These are phyloP conservation scores for Dermatophagoides farinae DNA, from an alignment of 1,140 invertebrate species.

Conservation along the genomic window DNA sequence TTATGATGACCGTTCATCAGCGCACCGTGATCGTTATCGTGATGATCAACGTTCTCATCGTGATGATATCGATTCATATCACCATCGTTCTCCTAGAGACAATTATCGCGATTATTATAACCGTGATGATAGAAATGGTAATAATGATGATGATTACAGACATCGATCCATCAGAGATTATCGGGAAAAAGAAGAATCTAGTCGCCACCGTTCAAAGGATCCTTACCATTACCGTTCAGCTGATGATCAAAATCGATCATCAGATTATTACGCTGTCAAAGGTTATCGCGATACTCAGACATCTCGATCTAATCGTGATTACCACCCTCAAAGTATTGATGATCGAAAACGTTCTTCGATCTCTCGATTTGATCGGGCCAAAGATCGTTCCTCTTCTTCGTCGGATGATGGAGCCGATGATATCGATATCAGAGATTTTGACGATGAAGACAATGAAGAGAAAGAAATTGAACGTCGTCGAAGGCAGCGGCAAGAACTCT, in stretches of 20 bases:
- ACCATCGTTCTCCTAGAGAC: neutral
- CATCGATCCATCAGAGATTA: no score
- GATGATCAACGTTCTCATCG: neutral
- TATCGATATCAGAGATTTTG: slow-evolving; percentile 39
- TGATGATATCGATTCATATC: neutral
- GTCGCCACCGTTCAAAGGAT: neutral
- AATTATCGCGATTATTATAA: neutral
- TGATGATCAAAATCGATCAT: neutral
- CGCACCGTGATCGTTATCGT: neutral
- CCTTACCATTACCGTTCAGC: neutral
- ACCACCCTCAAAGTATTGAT: neutral
- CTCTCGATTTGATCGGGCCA: slow-evolving; percentile 13
- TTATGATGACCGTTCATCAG: neutral
- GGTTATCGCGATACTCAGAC: neutral
- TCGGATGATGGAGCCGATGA: slow-evolving; percentile 6
- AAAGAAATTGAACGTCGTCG: slow-evolving; percentile 78
- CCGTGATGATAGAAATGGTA: neutral
- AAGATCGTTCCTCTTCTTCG: neutral
- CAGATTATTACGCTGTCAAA: neutral
- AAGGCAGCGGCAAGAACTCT: slow-evolving; percentile 65
- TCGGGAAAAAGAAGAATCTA: neutral
- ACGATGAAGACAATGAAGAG: slow-evolving; percentile 63
- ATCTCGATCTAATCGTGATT: neutral
- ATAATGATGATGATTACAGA: neutral
- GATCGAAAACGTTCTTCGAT: neutral